Percentiles rank a stretch among this genome's conserved stretches.
These are phyloP conservation scores for Trematocara stigmaticum DNA, from an alignment of 2,113 vertebrate genomes.

Conservation along the genomic window DNA sequence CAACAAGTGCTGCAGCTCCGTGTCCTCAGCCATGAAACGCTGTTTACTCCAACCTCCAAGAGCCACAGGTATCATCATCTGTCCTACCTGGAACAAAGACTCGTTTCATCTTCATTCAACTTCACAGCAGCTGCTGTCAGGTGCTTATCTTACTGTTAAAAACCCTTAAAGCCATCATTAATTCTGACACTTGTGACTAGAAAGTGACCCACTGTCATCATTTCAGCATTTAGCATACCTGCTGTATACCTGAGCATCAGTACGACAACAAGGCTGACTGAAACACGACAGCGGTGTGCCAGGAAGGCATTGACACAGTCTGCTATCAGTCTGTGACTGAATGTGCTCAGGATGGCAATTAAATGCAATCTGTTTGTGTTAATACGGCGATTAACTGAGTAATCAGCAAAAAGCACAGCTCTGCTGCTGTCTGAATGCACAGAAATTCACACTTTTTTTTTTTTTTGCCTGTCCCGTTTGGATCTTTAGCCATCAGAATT, in stretches of 20 bases:
- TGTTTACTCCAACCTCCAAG: not conserved
- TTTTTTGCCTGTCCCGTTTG: too few species aligned
- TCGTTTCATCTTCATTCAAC: not conserved
- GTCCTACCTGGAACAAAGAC: not conserved
- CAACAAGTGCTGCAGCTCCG: conserved; percentile 76
- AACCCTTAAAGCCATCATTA: not conserved
- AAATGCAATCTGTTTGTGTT: not conserved
- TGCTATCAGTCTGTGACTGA: not conserved
- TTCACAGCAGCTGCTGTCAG: not conserved
- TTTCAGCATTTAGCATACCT: not conserved
- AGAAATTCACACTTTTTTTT: not conserved
- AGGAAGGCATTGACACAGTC: not conserved
- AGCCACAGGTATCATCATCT: not conserved
- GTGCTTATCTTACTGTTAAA: not conserved
- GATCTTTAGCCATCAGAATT: too few species aligned
- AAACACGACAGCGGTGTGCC: not conserved
- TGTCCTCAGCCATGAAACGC: not conserved
- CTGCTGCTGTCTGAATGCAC: not conserved
- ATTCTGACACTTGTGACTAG: not conserved
- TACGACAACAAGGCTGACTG: not conserved
- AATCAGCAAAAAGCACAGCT: not conserved
- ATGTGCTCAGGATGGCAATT: not conserved
- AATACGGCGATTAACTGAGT: not conserved
- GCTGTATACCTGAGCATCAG: not conserved
- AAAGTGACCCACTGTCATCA: not conserved